phyloP scores from a whole-genome alignment of 1,140 invertebrate genomes.

The Reticulitermes speratus region DNA sequence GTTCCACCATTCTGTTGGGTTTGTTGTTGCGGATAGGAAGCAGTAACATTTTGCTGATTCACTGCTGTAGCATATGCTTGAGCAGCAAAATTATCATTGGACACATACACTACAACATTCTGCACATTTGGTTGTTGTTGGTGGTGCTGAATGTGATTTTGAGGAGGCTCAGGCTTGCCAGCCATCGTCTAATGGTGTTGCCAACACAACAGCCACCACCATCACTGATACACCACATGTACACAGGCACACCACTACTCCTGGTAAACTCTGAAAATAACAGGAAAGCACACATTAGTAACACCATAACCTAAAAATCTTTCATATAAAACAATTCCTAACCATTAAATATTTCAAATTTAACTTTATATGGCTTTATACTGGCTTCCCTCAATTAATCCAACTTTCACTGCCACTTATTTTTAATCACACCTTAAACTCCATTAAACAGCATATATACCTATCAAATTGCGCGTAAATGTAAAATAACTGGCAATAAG shows the following conservation, averaged over 20 bases:
- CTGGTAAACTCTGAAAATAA: slow-evolving; percentile 33
- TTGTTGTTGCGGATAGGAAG: slow-evolving; percentile 29
- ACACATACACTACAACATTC: slow-evolving; percentile 53
- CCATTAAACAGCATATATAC: background rate
- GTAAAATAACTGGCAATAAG: background rate
- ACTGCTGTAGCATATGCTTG: slow-evolving; percentile 41
- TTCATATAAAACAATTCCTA: background rate
- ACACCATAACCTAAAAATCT: background rate
- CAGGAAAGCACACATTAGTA: background rate
- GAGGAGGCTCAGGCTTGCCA: slow-evolving; percentile 50
- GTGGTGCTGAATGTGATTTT: slow-evolving; percentile 43
- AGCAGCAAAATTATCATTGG: slow-evolving; percentile 49
- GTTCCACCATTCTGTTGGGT: slow-evolving; percentile 44
- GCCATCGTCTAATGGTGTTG: slow-evolving; percentile 45
- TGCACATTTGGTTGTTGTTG: slow-evolving; percentile 43
- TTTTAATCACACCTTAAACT: background rate
- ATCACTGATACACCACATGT: slow-evolving; percentile 33
- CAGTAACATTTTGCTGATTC: slow-evolving; percentile 45
- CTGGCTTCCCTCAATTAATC: background rate
- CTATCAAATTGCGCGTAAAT: background rate
- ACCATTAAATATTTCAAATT: background rate
- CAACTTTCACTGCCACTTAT: background rate
- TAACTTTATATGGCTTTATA: background rate
- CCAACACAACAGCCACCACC: slow-evolving; percentile 31
- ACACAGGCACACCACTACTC: slow-evolving; percentile 26